Percentiles rank a stretch among this genome's conserved stretches.
Evolutionary conservation across 2,888 invertebrate genomes (phyloP).

Genomic region (Phyto melanocephala): DNA sequence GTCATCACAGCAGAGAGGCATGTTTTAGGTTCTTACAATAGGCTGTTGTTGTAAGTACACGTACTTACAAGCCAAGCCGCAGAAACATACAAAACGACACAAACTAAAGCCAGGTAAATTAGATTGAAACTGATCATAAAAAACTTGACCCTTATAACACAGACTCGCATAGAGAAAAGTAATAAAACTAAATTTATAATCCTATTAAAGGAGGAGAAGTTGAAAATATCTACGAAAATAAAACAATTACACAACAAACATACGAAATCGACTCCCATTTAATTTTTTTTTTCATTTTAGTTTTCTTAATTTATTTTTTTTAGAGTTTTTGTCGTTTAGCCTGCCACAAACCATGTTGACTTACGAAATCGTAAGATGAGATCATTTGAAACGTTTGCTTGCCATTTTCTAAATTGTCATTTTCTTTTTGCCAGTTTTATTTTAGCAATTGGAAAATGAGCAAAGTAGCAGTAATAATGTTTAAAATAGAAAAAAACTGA

Average conservation of each 20-base stretch:
- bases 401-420: constrained; percentile 60
- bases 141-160: constrained; percentile 59
- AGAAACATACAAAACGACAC: background rate
- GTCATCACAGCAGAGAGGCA: constrained; percentile 43
- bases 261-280: constrained; percentile 26
- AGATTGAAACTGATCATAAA: constrained; percentile 62
- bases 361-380: constrained; percentile 62
- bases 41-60: constrained; percentile 8
- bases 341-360: constrained; percentile 59
- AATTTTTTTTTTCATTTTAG: too few species aligned
- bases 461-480: constrained; percentile 2
- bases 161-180: constrained; percentile 18
- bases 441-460: constrained; percentile 56
- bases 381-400: constrained; percentile 57
- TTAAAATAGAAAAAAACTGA: constrained; percentile 10
- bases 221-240: background rate
- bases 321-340: constrained; percentile 32
- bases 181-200: constrained; percentile 60
- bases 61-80: background rate
- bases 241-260: constrained; percentile 57
- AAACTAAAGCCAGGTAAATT: constrained; percentile 37
- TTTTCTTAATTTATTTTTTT: too few species aligned
- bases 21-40: constrained; percentile 26
- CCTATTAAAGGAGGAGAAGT: constrained; percentile 13
- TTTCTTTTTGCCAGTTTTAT: constrained; percentile 44